Percentiles rank a stretch among this genome's conserved stretches.
phyloP scores from a whole-genome alignment of 2,113 vertebrate species.

The Trichechus manatus region DNA sequence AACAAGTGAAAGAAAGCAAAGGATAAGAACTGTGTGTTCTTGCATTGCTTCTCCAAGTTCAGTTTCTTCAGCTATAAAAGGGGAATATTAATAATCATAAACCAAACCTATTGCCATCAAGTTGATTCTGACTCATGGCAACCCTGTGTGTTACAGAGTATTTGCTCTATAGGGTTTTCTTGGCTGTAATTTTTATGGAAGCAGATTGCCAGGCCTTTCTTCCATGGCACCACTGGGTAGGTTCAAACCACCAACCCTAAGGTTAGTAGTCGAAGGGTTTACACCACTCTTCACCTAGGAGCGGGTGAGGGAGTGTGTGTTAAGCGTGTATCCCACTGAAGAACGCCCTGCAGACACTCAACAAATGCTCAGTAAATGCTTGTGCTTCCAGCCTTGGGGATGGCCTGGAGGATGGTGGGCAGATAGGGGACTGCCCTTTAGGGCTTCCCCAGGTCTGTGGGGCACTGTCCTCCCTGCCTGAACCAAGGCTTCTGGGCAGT shows the following conservation, averaged over 20 bases:
- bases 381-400: neutral
- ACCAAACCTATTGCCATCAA: too few species aligned
- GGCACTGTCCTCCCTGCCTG: neutral
- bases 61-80: neutral
- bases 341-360: neutral
- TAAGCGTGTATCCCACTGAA: accelerated
- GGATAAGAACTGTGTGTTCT: neutral
- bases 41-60: neutral
- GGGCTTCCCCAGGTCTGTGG: accelerated
- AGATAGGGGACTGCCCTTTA: neutral
- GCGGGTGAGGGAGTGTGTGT: too few species aligned
- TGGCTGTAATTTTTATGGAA: too few species aligned
- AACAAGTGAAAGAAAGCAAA: neutral
- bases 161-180: too few species aligned
- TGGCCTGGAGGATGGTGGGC: neutral
- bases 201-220: too few species aligned
- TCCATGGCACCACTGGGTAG: too few species aligned
- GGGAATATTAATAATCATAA: too few species aligned
- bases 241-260: too few species aligned
- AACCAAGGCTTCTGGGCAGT: neutral
- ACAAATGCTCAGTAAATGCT: accelerated
- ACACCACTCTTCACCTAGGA: too few species aligned
- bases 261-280: too few species aligned
- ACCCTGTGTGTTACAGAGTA: too few species aligned
- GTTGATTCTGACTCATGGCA: neutral